A percentile compares a stretch with the other conserved stretches of the same genome.
Conservation (phyloP, 2,113 vertebrate genomes). For the Elephas maximus region DNA sequence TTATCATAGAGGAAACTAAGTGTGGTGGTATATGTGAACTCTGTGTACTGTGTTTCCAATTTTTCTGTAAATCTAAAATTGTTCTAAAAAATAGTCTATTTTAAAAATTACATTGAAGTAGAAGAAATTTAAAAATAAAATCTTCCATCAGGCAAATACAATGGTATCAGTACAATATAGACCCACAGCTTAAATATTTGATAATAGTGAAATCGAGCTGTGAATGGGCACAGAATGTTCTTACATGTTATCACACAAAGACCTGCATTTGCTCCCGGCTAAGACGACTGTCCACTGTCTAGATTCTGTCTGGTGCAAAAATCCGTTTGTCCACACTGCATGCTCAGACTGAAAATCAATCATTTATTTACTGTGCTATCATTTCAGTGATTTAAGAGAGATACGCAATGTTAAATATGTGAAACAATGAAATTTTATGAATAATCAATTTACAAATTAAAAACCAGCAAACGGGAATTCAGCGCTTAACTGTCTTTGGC, state of each 20-base stretch:
- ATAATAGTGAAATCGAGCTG: neutral
- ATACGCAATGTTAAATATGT: neutral
- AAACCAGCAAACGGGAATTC: neutral
- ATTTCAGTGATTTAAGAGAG: slow-evolving; percentile 7
- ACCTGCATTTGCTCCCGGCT: neutral
- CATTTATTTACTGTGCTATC: neutral
- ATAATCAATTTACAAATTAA: slow-evolving; percentile 19
- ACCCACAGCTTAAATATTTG: neutral
- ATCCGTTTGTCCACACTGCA: neutral
- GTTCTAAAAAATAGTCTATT: neutral
- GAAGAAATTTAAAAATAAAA: slow-evolving; percentile 48
- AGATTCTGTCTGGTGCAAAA: slow-evolving; percentile 54
- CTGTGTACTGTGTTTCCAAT: neutral
- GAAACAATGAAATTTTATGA: slow-evolving; percentile 31
- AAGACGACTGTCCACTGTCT: neutral
- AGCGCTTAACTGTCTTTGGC: slow-evolving; percentile 30
- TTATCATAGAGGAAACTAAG: neutral
- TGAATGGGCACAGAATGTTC: neutral
- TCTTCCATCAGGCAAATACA: neutral
- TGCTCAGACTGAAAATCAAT: slow-evolving; percentile 19
- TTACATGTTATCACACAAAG: slow-evolving; percentile 4
- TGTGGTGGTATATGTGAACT: neutral
- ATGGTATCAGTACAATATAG: neutral
- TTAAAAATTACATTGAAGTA: neutral
- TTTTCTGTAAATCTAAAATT: slow-evolving; percentile 54